Evolutionary conservation across 2,113 vertebrate species (phyloP), one percentile per base, ranked within the genome.

Genomic region (Pedionomus torquatus): DNA sequence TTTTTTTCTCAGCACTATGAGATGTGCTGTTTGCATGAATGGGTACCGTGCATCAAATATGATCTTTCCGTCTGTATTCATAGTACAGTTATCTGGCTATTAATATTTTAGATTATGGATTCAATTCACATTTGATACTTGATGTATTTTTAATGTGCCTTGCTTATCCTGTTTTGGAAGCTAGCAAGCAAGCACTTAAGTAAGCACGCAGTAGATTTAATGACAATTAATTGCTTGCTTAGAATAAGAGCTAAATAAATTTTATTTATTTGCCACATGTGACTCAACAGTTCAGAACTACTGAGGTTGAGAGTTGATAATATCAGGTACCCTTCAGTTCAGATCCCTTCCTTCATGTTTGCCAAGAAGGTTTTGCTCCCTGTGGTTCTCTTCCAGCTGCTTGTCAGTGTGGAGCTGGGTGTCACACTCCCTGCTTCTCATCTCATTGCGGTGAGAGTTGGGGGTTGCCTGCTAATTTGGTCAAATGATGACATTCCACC

Each of bases 341-440:
- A 46, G 23, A 57, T 70, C 31, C 68, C 46, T 78, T 74, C 43
- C n/a, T 13, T 93, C 46, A 13, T 20, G 39, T 90, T 92, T 97
- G 94, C 95, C 86, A 95, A 89, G 88, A 83, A 86, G 89, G 8
- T 89, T 89, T 87, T 96, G 11, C 69, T 78, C 7, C 48, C 61
- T 79, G 24, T 54, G 51, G 7, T 63, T 93, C 39, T 91, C 61
- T 90, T 87, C 48, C 68, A 87, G 64, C 77, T 60, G 64, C 75
- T 25, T 83, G 72, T 87, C 66, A 37, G 31, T 10, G 31, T 79
- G 76, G 51, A 87, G 39, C 51, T 75, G 68, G 6, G 25, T 86
- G 41, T 79, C 1, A 0, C 1, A 3, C 26, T 83, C 55, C 21
- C 3, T 2, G 0, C 58, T 33, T 86, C 79, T 74, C 72, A n/a